Conservation (phyloP, 2,797 vertebrate species). For the Hoplostethus mediterraneus region DNA sequence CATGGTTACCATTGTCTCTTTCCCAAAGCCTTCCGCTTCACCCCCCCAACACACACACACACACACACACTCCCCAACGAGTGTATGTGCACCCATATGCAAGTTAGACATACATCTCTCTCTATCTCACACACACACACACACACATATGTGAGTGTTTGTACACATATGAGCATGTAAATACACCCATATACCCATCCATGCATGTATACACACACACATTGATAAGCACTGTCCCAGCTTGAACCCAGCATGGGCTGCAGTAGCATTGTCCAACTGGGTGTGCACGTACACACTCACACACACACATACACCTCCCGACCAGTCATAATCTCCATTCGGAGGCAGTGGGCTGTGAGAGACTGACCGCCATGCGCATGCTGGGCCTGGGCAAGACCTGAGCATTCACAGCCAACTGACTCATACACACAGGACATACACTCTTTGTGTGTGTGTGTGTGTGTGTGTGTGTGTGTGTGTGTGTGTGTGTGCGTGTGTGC, state of each 20-base stretch:
- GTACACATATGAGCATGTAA: constrained; percentile 10
- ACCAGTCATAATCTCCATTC: constrained; percentile 41
- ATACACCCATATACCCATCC: background rate
- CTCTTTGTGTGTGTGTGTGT: background rate
- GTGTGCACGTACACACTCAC: constrained; percentile 1
- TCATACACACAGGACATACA: background rate
- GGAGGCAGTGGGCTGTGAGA: constrained; percentile 53
- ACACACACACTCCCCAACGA: background rate
- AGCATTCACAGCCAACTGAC: constrained; percentile 21
- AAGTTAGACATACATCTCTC: background rate
- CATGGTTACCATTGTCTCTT: constrained; percentile 77
- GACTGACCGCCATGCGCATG: constrained; percentile 12
- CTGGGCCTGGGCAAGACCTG: constrained; percentile 40
- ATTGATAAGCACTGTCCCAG: background rate
- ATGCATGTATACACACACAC: constrained; percentile 17
- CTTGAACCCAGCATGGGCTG: constrained; percentile 13
- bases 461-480: background rate
- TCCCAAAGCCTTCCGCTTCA: constrained; percentile 67
- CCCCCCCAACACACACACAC: background rate
- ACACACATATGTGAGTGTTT: background rate
- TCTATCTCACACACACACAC: constrained; percentile 1
- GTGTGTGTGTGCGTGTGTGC: background rate
- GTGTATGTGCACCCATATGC: background rate
- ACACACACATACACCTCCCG: constrained; percentile 11
- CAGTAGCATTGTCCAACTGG: constrained; percentile 10